A percentile compares a stretch with the other conserved stretches of the same genome.
These are phyloP conservation scores for Callithrix jacchus DNA, from an alignment of 2,113 vertebrate genomes.

Conservation along the genomic window DNA sequence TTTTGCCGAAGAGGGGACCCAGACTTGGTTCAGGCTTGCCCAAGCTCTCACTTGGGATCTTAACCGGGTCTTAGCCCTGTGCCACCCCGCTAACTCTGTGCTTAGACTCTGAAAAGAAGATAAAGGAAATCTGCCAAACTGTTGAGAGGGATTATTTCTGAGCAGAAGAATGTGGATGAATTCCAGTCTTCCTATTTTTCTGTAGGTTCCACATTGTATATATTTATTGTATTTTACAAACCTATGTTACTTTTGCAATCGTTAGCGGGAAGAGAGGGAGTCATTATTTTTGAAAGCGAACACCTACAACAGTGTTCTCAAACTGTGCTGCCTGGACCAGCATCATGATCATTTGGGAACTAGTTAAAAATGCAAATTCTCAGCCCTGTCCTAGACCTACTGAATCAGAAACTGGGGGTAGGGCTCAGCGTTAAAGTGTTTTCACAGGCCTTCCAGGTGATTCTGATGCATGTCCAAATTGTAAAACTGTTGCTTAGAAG, in stretches of 20 bases:
- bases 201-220: neutral
- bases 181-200: neutral
- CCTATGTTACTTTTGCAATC: neutral
- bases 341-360: constrained; percentile 44
- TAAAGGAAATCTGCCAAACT: neutral
- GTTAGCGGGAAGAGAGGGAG: neutral
- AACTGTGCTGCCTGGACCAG: neutral
- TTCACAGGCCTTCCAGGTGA: constrained; percentile 68
- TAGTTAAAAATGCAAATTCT: constrained; percentile 55
- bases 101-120: neutral
- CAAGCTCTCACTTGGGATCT: neutral
- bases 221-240: constrained; percentile 25
- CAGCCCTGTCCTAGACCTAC: constrained; percentile 32
- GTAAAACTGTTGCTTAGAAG: constrained; percentile 47
- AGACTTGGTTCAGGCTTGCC: neutral
- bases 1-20: neutral
- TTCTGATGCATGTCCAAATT: neutral
- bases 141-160: neutral
- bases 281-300: neutral
- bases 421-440: constrained; percentile 54
- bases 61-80: neutral
- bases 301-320: neutral
- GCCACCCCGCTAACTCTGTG: neutral
- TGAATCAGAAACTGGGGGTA: constrained; percentile 59
- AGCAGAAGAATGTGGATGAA: neutral